These are phyloP conservation scores for Ochropleura leucogaster DNA, from an alignment of 2,888 invertebrate genomes.

Conservation along the genomic window DNA sequence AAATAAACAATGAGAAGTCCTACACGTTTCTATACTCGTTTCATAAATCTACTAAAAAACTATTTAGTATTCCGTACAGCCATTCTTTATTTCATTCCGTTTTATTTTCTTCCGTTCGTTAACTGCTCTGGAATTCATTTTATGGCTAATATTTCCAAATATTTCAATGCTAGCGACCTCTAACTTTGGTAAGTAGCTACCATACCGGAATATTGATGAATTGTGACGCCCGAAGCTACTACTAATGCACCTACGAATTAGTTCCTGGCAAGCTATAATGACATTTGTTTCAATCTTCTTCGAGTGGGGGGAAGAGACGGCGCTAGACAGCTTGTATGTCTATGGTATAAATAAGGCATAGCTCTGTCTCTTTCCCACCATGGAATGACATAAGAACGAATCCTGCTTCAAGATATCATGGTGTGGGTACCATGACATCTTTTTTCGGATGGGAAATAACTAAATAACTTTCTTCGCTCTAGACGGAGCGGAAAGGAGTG, in stretches of 20 bases:
- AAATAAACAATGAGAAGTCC: not conserved
- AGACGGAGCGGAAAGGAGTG: too few relatives aligned
- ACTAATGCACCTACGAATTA: slow-evolving; percentile 43
- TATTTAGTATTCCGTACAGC: slow-evolving; percentile 25
- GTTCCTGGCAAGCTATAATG: slow-evolving; percentile 32
- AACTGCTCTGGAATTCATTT: slow-evolving; percentile 52
- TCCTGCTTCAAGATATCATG: too few relatives aligned
- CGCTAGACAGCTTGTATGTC: too few relatives aligned
- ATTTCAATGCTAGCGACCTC: slow-evolving; percentile 47
- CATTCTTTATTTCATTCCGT: slow-evolving; percentile 14
- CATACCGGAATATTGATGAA: slow-evolving; percentile 52
- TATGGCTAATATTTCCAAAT: slow-evolving; percentile 45
- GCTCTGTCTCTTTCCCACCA: too few relatives aligned
- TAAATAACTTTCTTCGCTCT: too few relatives aligned
- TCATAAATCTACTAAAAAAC: not conserved
- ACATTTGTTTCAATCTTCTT: too few relatives aligned
- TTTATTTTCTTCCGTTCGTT: slow-evolving; percentile 41
- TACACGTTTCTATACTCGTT: too few relatives aligned
- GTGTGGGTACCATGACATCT: too few relatives aligned
- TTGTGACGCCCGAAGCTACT: slow-evolving; percentile 39
- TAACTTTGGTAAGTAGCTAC: slow-evolving; percentile 41
- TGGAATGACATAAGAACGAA: too few relatives aligned
- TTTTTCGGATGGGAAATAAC: too few relatives aligned
- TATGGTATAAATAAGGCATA: too few relatives aligned
- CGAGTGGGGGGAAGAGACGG: too few relatives aligned